A percentile compares a stretch with the other conserved stretches of the same genome.
Evolutionary conservation across 2,888 invertebrate species (phyloP).

Genomic region (Drosophila barbarae): DNA sequence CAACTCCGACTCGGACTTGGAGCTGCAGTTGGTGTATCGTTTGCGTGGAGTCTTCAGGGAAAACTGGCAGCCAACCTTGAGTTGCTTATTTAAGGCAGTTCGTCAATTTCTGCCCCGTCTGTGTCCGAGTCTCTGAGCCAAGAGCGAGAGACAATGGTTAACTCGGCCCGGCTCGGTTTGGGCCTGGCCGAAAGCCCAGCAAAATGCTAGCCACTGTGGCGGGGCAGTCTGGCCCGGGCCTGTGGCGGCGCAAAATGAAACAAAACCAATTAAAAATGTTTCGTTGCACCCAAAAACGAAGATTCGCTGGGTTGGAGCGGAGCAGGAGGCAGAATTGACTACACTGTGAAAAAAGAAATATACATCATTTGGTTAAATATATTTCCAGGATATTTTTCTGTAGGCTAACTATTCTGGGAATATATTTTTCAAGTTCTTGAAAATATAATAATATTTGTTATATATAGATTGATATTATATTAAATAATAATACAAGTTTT

Average conservation of each 20-base stretch:
- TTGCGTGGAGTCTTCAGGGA: conserved; percentile 68
- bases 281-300: conserved; percentile 75
- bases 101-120: conserved; percentile 60
- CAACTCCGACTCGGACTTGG: conserved; percentile 22
- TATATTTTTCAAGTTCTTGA: no score
- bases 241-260: conserved; percentile 72
- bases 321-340: conserved; percentile 4
- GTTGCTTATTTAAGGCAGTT: conserved; percentile 74
- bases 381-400: no score
- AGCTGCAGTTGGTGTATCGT: conserved; percentile 19
- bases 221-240: conserved; percentile 44
- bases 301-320: conserved; percentile 46
- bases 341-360: background rate
- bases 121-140: conserved; percentile 8
- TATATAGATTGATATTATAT: no score
- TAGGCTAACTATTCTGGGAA: no score
- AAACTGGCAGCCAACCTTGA: conserved; percentile 75
- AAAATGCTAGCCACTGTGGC: conserved; percentile 74
- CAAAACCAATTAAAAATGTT: conserved; percentile 76
- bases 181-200: conserved; percentile 51
- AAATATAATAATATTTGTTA: no score
- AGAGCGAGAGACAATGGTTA: conserved; percentile 58
- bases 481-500: no score
- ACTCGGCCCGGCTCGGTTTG: conserved; percentile 6
- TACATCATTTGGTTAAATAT: no score